phyloP scores from a whole-genome alignment of 1,140 invertebrate species.

The Bombus polaris region DNA sequence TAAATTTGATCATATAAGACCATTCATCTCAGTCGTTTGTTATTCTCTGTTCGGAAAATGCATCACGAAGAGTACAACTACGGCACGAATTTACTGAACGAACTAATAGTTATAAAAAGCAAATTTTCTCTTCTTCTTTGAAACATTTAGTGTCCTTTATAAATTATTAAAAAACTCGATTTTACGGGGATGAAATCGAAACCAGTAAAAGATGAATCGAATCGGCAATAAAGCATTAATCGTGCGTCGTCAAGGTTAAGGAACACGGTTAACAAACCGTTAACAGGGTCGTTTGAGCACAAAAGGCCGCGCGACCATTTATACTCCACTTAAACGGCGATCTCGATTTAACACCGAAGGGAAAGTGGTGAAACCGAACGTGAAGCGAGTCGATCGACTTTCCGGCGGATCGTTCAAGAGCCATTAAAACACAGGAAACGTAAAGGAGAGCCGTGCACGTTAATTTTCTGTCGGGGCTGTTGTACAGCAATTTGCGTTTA shows the following conservation, averaged over 20 bases:
- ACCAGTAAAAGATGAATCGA: neutral
- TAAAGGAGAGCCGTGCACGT: constrained; percentile 25
- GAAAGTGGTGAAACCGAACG: constrained; percentile 66
- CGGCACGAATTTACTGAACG: no score
- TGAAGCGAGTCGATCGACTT: constrained; percentile 55
- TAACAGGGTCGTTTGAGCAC: neutral
- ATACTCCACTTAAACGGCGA: constrained; percentile 36
- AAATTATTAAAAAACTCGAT: neutral
- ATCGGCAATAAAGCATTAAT: neutral
- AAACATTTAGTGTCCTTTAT: neutral
- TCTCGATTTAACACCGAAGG: constrained; percentile 55
- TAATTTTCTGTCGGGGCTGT: constrained; percentile 1
- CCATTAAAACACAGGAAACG: constrained; percentile 47
- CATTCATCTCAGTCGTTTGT: neutral
- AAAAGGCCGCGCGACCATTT: constrained; percentile 33
- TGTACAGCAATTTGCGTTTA: neutral
- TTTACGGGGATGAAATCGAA: neutral
- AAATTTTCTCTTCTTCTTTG: neutral
- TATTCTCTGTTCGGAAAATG: neutral
- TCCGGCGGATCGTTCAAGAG: constrained; percentile 21
- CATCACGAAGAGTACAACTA: neutral
- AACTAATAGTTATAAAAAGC: neutral
- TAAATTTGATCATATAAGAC: neutral
- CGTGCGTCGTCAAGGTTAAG: neutral
- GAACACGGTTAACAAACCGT: constrained; percentile 1